Base-by-base conservation (phyloP, 1,140 invertebrate species). In the Bombus soroeensis region DNA sequence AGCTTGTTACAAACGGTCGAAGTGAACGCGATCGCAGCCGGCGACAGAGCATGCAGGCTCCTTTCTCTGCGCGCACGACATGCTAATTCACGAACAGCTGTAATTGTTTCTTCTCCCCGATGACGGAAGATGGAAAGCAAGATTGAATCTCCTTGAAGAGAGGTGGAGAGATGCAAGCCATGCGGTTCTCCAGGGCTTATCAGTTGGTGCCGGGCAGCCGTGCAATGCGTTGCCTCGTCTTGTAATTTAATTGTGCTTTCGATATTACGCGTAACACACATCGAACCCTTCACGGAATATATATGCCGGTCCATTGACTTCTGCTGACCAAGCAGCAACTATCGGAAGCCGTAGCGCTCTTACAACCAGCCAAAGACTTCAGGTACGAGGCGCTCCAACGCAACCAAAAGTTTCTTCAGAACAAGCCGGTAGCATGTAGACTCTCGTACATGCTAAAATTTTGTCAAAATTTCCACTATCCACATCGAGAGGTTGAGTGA, bases 141-240 rank as follows among this genome's bases (percentile, higher is more conserved):
- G 88, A 91, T 85, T 64, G 80, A 89, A 90, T 89, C 90, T 91
- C 88, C 81, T 85, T 70, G 88, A 87, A 72, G 80, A 74, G 87
- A 81, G 88, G 82, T 71, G 81, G 86, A 86, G 90, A 85, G 86
- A 70, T 34, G 25, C 43, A 80, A 34, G 75, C 75, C 64, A 77
- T 25, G 57, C 81, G 74, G 66, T 76, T 80, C 86, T 73, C 53
- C 73, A 79, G 68, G 28, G 70, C 81, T 92, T 92, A 92, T 92
- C 90, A 93, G 91, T 93, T 88, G 32, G 79, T 74, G 83, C 70
- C 81, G 79, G 77, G 86, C 91, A 87, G 87, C 83, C 90, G 87
- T 79, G 89, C 85, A 87, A 89, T 94, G 91, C 80, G 87, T 87
- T 91, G 76, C 70, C 32, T 89, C 70, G 68, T 70, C 70, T 91